phyloP scores from a whole-genome alignment of 2,888 invertebrate genomes.

The Ecdyonurus torrentis region DNA sequence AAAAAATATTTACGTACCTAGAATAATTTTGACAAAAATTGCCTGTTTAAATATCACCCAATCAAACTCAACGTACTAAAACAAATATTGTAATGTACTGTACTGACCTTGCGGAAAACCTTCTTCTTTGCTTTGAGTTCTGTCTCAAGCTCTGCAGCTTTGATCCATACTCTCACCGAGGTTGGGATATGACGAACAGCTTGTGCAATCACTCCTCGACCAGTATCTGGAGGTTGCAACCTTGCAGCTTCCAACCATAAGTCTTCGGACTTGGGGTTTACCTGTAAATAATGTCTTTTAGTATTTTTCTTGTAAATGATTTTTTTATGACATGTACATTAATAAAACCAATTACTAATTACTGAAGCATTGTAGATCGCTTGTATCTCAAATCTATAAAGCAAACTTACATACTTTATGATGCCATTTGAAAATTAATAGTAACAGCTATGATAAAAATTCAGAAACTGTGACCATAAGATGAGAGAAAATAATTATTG shows the following conservation, averaged over 20 bases:
- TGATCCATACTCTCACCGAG: constrained; percentile 94
- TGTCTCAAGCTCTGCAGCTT: constrained; percentile 87
- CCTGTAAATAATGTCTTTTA: too few relatives aligned
- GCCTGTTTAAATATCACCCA: neutral
- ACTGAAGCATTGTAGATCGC: too few relatives aligned
- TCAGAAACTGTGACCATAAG: too few relatives aligned
- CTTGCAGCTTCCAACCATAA: constrained; percentile 96
- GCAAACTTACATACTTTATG: too few relatives aligned
- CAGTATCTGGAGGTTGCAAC: constrained; percentile 82
- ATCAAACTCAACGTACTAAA: neutral
- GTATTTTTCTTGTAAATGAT: too few relatives aligned
- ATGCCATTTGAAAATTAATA: too few relatives aligned
- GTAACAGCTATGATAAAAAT: too few relatives aligned
- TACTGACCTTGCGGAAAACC: constrained; percentile 51
- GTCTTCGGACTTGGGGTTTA: constrained; percentile 93
- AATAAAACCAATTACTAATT: too few relatives aligned
- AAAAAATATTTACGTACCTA: too few relatives aligned
- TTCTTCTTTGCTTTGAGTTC: constrained; percentile 89
- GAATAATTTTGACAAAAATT: neutral
- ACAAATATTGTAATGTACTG: neutral
- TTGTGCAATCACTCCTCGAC: constrained; percentile 89
- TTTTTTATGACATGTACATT: too few relatives aligned
- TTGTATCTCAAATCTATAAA: too few relatives aligned
- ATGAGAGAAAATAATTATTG: too few relatives aligned
- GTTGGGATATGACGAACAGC: constrained; percentile 90